A percentile compares a stretch with the other conserved stretches of the same genome.
These are phyloP conservation scores for Knipowitschia caucasica DNA, from an alignment of 2,797 vertebrate genomes.

Conservation along the genomic window DNA sequence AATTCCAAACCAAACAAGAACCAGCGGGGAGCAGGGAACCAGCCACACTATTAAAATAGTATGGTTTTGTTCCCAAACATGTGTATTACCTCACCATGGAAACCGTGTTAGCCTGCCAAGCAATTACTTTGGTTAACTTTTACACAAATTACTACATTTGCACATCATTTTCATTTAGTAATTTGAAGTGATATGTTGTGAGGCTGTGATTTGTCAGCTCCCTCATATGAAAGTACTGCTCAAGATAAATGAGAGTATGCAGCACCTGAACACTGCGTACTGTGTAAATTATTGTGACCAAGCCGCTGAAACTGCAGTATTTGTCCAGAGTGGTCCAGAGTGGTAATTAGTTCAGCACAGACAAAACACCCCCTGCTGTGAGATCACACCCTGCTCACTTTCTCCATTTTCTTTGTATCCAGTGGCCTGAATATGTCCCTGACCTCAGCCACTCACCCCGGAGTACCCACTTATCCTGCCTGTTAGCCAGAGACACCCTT, in stretches of 20 bases:
- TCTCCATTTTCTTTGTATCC: slow-evolving; percentile 35
- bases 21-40: too few species aligned
- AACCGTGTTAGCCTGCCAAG: too few species aligned
- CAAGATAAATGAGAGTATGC: background rate
- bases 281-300: background rate
- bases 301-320: background rate
- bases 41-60: too few species aligned
- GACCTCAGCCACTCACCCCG: slow-evolving; percentile 40
- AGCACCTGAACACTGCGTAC: background rate
- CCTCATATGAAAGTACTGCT: background rate
- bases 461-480: slow-evolving; percentile 57
- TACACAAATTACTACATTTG: too few species aligned
- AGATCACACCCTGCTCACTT: background rate
- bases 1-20: too few species aligned
- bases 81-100: too few species aligned
- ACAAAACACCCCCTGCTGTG: slow-evolving; percentile 10
- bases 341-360: background rate
- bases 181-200: too few species aligned
- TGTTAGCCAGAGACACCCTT: slow-evolving; percentile 49
- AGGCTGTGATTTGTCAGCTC: background rate
- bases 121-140: too few species aligned
- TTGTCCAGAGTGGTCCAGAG: slow-evolving; percentile 8
- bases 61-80: too few species aligned
- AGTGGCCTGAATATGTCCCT: slow-evolving; percentile 49
- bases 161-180: too few species aligned